phyloP scores from a whole-genome alignment of 2,113 vertebrate species.

The Oryzias melastigma region DNA sequence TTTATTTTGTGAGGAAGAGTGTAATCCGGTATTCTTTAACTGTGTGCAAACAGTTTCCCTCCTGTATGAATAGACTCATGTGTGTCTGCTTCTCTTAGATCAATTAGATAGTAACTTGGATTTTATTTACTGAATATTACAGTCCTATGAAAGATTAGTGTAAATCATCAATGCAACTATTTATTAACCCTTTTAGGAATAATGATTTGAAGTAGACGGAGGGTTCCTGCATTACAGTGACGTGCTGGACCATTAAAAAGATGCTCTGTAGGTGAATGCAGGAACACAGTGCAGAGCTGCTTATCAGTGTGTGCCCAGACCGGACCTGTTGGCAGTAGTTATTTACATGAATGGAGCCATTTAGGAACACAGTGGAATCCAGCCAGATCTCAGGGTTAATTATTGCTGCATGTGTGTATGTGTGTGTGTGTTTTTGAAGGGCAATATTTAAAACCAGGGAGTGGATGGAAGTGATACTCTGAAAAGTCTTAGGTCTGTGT shows the following conservation, averaged over 20 bases:
- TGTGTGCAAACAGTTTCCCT: slow-evolving; percentile 42
- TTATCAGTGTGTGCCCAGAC: slow-evolving; percentile 70
- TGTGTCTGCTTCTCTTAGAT: slow-evolving; percentile 26
- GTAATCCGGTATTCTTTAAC: slow-evolving; percentile 41
- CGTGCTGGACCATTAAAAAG: slow-evolving; percentile 19
- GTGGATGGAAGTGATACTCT: slow-evolving; percentile 30
- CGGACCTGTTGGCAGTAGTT: slow-evolving; percentile 55
- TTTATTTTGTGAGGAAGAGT: slow-evolving; percentile 15
- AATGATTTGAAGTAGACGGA: not conserved
- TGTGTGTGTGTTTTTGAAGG: slow-evolving; percentile 18
- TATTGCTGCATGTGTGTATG: slow-evolving; percentile 38
- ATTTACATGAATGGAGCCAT: slow-evolving; percentile 68
- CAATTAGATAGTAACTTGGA: slow-evolving; percentile 37
- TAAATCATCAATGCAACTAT: not conserved
- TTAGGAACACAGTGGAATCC: slow-evolving; percentile 59
- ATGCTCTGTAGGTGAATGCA: slow-evolving; percentile 40
- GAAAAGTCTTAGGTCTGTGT: slow-evolving; percentile 37
- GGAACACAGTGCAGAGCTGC: slow-evolving; percentile 34
- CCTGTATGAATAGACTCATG: slow-evolving; percentile 27
- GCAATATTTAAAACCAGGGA: slow-evolving; percentile 35
- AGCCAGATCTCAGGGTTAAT: slow-evolving; percentile 65
- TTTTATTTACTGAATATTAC: slow-evolving; percentile 8
- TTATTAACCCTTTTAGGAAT: not conserved
- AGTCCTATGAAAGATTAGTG: too few relatives aligned
- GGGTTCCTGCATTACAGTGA: slow-evolving; percentile 11